phyloP scores from a whole-genome alignment of 2,888 invertebrate species.

The Frankliniella fusca region DNA sequence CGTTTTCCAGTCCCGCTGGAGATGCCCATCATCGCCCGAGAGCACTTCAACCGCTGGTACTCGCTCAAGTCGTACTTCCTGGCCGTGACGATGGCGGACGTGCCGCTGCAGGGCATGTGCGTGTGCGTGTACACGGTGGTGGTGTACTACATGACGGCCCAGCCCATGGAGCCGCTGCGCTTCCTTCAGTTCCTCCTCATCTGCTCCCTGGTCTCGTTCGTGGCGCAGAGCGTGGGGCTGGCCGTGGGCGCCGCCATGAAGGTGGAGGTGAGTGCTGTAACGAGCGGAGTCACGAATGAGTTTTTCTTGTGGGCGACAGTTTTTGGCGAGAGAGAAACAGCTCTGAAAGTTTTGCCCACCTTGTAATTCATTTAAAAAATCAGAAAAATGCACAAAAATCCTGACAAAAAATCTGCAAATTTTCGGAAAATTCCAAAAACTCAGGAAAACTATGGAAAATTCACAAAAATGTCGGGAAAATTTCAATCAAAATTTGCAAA shows the following conservation, averaged over 20 bases:
- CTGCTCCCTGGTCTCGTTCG: constrained; percentile 71
- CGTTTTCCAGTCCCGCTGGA: constrained; percentile 70
- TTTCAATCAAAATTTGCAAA: no score
- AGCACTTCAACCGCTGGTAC: constrained; percentile 89
- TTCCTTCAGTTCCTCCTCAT: constrained; percentile 68
- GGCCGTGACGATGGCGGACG: constrained; percentile 71
- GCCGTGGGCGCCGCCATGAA: constrained; percentile 77
- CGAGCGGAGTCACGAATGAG: not conserved
- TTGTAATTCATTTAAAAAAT: no score
- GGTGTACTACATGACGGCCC: constrained; percentile 81
- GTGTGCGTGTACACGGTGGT: constrained; percentile 71
- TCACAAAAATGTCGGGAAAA: no score
- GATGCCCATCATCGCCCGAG: constrained; percentile 71
- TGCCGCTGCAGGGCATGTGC: constrained; percentile 67
- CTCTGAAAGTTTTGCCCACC: no score
- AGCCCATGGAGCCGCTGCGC: constrained; percentile 70
- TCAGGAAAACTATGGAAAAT: no score
- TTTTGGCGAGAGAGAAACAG: no score
- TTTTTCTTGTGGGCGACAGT: no score
- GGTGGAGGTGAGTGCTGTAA: constrained; percentile 59
- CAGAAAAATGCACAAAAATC: no score
- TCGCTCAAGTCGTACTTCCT: constrained; percentile 76
- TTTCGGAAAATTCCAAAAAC: no score
- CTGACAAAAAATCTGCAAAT: no score
- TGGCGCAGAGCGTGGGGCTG: constrained; percentile 81